A percentile compares a stretch with the other conserved stretches of the same genome.
Conservation (phyloP, 2,797 vertebrate species). For the Catamblyrhynchus diadema region DNA sequence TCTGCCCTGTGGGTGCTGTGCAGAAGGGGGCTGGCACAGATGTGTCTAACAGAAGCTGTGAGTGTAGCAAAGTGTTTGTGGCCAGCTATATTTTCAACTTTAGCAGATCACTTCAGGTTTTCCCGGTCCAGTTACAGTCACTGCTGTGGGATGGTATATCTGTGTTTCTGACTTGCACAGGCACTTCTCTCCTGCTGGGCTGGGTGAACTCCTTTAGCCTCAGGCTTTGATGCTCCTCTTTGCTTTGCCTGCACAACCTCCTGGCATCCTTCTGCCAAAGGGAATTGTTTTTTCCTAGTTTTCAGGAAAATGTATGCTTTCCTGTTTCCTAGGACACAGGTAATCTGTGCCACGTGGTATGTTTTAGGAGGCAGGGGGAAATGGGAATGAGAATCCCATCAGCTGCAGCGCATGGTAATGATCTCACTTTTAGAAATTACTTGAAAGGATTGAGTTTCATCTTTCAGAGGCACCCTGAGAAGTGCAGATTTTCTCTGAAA, state of each 20-base stretch:
- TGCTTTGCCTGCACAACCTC: not conserved
- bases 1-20: not conserved
- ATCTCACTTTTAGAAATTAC: not conserved
- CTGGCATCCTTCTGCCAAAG: accelerated
- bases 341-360: not conserved
- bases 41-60: not conserved
- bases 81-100: not conserved
- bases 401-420: not conserved
- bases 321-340: not conserved
- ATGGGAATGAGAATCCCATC: not conserved
- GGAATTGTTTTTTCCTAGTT: not conserved
- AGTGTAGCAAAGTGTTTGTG: not conserved
- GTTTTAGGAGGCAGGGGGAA: not conserved
- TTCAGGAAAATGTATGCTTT: not conserved
- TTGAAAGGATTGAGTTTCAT: not conserved
- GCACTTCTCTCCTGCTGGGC: accelerated
- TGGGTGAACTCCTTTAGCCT: not conserved
- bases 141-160: not conserved
- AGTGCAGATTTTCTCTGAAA: not conserved
- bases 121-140: not conserved
- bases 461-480: not conserved
- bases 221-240: not conserved
- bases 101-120: accelerated
- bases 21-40: not conserved
- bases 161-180: not conserved